Percentiles rank a stretch among this genome's conserved stretches.
phyloP scores from a whole-genome alignment of 2,888 invertebrate genomes.

The Eurytoma adleriae region DNA sequence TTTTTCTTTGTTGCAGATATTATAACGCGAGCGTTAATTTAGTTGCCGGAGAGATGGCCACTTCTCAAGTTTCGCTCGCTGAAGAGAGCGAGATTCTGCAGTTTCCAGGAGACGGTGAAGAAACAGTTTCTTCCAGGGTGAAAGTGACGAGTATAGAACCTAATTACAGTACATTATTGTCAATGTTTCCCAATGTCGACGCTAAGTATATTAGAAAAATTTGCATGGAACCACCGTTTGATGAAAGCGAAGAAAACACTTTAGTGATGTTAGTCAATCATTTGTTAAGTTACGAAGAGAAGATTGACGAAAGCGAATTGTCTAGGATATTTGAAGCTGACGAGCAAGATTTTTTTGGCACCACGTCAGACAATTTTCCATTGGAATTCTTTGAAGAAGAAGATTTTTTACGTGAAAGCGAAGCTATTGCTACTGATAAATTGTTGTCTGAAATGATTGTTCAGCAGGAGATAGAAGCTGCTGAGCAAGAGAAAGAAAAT shows the following conservation, averaged over 20 bases:
- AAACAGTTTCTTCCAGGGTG: too few species aligned
- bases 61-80: too few species aligned
- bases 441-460: constrained; percentile 21
- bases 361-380: neutral
- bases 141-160: neutral
- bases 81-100: too few species aligned
- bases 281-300: constrained; percentile 15
- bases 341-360: neutral
- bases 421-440: neutral
- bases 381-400: neutral
- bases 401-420: neutral
- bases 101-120: too few species aligned
- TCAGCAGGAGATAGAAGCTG: neutral
- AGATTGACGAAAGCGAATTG: neutral
- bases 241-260: constrained; percentile 4
- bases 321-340: neutral
- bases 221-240: constrained; percentile 43
- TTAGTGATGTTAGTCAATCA: constrained; percentile 13
- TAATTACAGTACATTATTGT: constrained; percentile 24
- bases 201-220: constrained; percentile 43
- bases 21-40: too few species aligned
- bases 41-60: too few species aligned
- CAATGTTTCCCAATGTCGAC: constrained; percentile 44
- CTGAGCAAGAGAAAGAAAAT: constrained; percentile 52
- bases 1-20: too few species aligned